These are phyloP conservation scores for Pseudococcus longispinus DNA, from an alignment of 2,888 invertebrate genomes.

Conservation along the genomic window DNA sequence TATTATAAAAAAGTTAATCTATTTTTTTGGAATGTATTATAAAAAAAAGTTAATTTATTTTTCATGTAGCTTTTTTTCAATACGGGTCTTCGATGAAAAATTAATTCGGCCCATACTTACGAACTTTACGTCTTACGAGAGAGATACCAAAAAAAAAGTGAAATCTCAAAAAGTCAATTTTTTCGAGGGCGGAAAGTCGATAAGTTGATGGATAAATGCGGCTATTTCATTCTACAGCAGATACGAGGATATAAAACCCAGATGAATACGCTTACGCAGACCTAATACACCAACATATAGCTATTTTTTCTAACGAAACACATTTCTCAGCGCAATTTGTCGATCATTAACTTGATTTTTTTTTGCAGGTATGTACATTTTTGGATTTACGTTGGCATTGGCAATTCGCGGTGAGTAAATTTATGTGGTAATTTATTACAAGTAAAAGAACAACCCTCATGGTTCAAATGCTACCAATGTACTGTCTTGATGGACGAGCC, in stretches of 20 bases:
- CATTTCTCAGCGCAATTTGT: neutral
- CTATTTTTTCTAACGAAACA: neutral
- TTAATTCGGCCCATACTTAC: neutral
- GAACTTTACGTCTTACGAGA: no score
- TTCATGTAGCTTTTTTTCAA: neutral
- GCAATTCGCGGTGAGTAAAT: conserved; percentile 6
- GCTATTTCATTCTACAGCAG: neutral
- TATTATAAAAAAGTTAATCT: neutral
- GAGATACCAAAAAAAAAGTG: no score
- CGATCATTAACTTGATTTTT: neutral
- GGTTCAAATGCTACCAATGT: neutral
- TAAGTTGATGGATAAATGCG: no score
- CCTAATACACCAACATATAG: neutral
- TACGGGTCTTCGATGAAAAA: neutral
- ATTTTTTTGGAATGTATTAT: neutral
- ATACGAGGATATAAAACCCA: neutral
- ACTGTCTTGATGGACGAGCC: neutral
- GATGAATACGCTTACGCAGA: neutral
- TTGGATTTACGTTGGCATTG: neutral
- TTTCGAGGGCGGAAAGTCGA: no score
- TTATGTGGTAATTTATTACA: conserved; percentile 11
- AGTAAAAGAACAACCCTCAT: neutral
- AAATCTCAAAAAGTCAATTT: no score
- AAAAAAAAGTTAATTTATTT: neutral
- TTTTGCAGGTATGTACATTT: neutral